phyloP scores from a whole-genome alignment of 2,113 vertebrate genomes.

The Atherinomorus stipes region DNA sequence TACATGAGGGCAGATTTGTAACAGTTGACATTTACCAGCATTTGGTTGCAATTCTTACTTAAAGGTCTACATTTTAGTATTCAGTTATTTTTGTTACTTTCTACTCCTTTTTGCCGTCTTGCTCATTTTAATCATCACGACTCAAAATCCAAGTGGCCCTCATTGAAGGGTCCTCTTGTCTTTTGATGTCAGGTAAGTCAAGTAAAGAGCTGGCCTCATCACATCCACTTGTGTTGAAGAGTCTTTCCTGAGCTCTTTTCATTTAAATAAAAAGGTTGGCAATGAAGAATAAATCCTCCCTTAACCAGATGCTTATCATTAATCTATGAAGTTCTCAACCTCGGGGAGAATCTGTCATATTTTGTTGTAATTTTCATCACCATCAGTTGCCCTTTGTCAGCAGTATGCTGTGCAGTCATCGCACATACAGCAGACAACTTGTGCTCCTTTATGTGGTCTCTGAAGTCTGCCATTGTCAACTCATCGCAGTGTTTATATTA shows the following conservation, averaged over 20 bases:
- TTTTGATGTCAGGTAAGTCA: slow-evolving; percentile 56
- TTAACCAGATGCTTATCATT: slow-evolving; percentile 41
- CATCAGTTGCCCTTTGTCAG: slow-evolving; percentile 3
- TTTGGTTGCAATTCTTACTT: not conserved
- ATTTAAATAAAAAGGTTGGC: slow-evolving; percentile 32
- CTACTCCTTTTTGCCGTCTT: slow-evolving; percentile 12
- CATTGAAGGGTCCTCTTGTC: slow-evolving; percentile 58
- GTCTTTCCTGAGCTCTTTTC: slow-evolving; percentile 47
- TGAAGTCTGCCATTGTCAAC: slow-evolving; percentile 37
- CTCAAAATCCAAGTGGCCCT: slow-evolving; percentile 50
- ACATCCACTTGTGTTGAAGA: slow-evolving; percentile 53
- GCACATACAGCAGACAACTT: slow-evolving; percentile 35
- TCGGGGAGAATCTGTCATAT: no score
- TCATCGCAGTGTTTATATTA: slow-evolving; percentile 26
- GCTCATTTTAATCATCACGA: slow-evolving; percentile 48
- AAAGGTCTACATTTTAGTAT: slow-evolving; percentile 1
- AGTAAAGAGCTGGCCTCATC: slow-evolving; percentile 59
- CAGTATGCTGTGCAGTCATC: slow-evolving; percentile 26
- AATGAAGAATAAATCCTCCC: slow-evolving; percentile 23
- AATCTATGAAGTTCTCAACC: slow-evolving; percentile 6
- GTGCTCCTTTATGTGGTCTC: slow-evolving; percentile 10
- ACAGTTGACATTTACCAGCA: no score
- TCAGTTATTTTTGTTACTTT: slow-evolving; percentile 1
- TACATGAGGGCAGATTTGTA: not conserved
- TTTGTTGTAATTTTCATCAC: no score